Conservation (phyloP, 1,140 invertebrate genomes). For the Temnothorax nylanderi region DNA sequence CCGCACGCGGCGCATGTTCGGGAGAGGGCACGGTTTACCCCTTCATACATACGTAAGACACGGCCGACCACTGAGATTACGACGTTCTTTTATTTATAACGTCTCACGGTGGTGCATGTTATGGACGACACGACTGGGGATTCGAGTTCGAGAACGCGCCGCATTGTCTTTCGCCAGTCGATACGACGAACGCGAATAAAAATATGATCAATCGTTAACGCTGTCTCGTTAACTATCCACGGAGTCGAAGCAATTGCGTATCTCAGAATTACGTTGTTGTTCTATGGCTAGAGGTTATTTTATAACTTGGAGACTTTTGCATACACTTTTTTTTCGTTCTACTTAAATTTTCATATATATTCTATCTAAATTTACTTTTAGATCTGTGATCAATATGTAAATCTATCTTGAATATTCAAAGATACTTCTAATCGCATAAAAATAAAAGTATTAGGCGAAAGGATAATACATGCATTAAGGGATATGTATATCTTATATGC, state of each 20-base stretch:
- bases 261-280: neutral
- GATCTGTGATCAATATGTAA: neutral
- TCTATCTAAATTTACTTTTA: neutral
- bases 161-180: constrained; percentile 47
- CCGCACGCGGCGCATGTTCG: neutral
- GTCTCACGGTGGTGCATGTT: constrained; percentile 58
- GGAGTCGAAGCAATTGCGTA: neutral
- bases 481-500: neutral
- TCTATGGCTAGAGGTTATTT: neutral
- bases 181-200: neutral
- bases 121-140: constrained; percentile 73
- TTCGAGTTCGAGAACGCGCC: constrained; percentile 41
- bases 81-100: constrained; percentile 80
- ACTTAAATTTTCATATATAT: neutral
- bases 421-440: neutral
- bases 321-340: neutral
- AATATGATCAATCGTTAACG: constrained; percentile 17
- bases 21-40: constrained; percentile 6
- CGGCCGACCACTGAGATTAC: constrained; percentile 74
- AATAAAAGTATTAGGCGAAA: neutral
- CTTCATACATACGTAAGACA: constrained; percentile 77
- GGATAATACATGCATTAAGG: neutral
- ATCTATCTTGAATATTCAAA: neutral
- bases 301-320: neutral
- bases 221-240: neutral